Conservation (phyloP, 2,113 vertebrate genomes). For the Atlantisia rogersi region DNA sequence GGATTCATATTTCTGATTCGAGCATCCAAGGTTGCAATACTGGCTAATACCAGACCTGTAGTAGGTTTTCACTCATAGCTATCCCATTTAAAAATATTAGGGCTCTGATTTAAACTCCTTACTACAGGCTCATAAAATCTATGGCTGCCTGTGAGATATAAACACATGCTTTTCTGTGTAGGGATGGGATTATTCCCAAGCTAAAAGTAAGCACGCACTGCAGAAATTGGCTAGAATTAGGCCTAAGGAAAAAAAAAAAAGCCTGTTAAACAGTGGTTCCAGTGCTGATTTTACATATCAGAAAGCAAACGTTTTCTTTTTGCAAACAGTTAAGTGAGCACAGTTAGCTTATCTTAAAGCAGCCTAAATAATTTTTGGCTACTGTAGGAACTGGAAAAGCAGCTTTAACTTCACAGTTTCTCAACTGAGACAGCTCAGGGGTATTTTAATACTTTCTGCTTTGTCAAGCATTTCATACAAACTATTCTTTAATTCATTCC, state of each 20-base stretch:
- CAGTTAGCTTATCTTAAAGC: constrained; percentile 1
- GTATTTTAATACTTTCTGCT: constrained; percentile 65
- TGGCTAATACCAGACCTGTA: background rate
- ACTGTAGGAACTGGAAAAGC: background rate
- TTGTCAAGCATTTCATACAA: constrained; percentile 52
- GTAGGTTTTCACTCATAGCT: background rate
- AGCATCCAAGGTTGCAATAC: background rate
- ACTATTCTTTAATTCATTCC: constrained; percentile 52
- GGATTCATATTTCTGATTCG: background rate
- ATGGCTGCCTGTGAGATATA: background rate
- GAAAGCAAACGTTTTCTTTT: background rate
- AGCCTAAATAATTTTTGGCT: constrained; percentile 30
- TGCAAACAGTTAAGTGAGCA: background rate
- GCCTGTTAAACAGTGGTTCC: background rate
- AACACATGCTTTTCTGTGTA: background rate
- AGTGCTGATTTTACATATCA: background rate
- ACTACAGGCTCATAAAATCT: background rate
- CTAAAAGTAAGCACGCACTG: background rate
- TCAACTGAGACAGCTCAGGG: constrained; percentile 33
- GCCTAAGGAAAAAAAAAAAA: background rate
- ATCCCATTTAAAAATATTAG: constrained; percentile 8
- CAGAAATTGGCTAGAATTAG: background rate
- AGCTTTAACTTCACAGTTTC: constrained; percentile 28
- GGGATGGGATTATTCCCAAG: background rate
- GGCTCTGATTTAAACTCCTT: constrained; percentile 22